These are phyloP conservation scores for Dendropsophus ebraccatus DNA, from an alignment of 2,113 vertebrate genomes.

Conservation along the genomic window DNA sequence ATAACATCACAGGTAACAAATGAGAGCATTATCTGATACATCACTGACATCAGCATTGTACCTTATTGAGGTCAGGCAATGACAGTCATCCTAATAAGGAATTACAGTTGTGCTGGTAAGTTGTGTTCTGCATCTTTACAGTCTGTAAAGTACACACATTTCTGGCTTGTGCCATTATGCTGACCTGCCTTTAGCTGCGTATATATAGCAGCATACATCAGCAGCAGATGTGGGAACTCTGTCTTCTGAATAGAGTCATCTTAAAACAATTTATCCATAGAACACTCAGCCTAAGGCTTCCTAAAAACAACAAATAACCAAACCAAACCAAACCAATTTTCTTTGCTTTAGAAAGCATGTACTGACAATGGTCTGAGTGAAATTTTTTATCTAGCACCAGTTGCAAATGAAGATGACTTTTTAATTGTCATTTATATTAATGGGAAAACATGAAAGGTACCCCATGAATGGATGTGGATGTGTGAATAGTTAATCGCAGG, in stretches of 20 bases:
- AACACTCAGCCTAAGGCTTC: background rate
- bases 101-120: background rate
- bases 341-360: background rate
- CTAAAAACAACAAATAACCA: background rate
- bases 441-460: too few relatives aligned
- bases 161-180: background rate
- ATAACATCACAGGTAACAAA: slow-evolving; percentile 34
- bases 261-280: background rate
- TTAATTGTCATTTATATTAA: too few relatives aligned
- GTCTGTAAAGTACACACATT: background rate
- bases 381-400: too few relatives aligned
- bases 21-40: slow-evolving; percentile 20
- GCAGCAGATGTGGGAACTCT: background rate
- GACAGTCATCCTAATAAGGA: background rate
- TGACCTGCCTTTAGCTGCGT: background rate
- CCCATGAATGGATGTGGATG: too few relatives aligned
- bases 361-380: background rate
- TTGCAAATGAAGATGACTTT: too few relatives aligned
- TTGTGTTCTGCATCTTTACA: background rate
- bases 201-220: background rate
- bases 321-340: background rate
- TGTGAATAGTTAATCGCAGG: background rate
- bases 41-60: slow-evolving; percentile 1
- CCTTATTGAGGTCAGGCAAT: slow-evolving; percentile 24
- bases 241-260: background rate